Conservation (phyloP, 1,140 invertebrate genomes). For the Ridgeia piscesae region DNA sequence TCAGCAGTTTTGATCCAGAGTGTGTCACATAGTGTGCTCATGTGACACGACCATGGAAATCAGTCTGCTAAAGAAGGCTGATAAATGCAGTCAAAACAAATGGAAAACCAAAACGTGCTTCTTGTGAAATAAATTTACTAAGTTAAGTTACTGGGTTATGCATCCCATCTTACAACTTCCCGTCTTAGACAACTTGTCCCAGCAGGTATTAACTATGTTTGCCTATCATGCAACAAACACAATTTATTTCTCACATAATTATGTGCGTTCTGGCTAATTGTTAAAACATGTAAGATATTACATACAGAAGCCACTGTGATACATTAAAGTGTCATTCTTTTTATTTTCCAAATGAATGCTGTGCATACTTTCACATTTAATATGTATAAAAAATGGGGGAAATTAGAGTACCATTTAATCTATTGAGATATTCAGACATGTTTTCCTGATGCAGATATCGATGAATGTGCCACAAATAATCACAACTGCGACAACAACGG, state of each 20-base stretch:
- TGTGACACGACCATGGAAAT: too few relatives aligned
- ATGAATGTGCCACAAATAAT: background rate
- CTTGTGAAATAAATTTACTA: too few relatives aligned
- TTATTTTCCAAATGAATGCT: background rate
- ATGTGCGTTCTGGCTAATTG: background rate
- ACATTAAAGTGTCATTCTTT: background rate
- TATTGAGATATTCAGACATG: background rate
- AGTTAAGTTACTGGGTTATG: too few relatives aligned
- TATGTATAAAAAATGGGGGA: background rate
- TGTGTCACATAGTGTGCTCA: too few relatives aligned
- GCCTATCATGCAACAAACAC: too few relatives aligned
- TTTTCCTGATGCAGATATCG: background rate
- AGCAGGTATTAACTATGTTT: too few relatives aligned
- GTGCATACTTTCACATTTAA: background rate
- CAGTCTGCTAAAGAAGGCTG: too few relatives aligned
- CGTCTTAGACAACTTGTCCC: background rate
- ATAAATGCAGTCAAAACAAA: too few relatives aligned
- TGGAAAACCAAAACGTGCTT: too few relatives aligned
- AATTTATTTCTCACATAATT: too few relatives aligned
- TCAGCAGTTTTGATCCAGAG: too few relatives aligned
- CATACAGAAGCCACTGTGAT: background rate
- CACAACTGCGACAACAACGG: background rate
- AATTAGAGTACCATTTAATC: background rate
- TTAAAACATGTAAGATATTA: background rate
- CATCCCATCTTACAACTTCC: background rate